Evolutionary conservation across 1,140 invertebrate species (phyloP).

Genomic region (Ylistrum balloti): DNA sequence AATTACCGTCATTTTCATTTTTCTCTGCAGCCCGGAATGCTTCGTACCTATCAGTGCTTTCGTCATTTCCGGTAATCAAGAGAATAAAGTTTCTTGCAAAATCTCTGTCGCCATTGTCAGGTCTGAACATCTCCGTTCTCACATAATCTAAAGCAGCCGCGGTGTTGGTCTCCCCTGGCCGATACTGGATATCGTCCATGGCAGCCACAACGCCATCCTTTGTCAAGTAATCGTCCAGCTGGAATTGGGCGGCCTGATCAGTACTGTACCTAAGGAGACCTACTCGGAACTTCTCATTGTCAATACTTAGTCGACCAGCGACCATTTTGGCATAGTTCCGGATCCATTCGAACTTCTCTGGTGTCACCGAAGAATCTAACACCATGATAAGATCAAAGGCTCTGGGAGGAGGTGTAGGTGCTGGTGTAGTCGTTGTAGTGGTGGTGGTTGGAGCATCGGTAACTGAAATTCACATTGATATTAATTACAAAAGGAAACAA

Average conservation of each 20-base stretch:
- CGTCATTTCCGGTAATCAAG: constrained; percentile 71
- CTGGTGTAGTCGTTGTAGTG: constrained; percentile 44
- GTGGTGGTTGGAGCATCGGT: neutral
- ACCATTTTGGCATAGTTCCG: constrained; percentile 64
- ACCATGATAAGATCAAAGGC: constrained; percentile 71
- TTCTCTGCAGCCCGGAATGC: constrained; percentile 60
- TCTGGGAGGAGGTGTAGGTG: constrained; percentile 49
- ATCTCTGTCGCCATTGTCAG: constrained; percentile 67
- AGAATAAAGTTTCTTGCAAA: constrained; percentile 70
- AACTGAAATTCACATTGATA: constrained; percentile 52
- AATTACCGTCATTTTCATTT: constrained; percentile 61
- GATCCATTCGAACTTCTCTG: constrained; percentile 62
- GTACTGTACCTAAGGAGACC: constrained; percentile 68
- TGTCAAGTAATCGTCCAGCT: constrained; percentile 59
- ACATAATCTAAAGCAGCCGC: constrained; percentile 60
- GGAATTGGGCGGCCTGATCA: constrained; percentile 55
- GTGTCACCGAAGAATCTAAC: constrained; percentile 63
- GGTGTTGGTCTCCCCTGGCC: constrained; percentile 62
- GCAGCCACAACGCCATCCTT: constrained; percentile 58
- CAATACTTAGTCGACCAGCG: constrained; percentile 60
- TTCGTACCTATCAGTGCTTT: constrained; percentile 54
- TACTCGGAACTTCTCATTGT: constrained; percentile 66
- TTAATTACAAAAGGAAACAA: too few species aligned
- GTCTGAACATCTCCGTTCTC: constrained; percentile 60
- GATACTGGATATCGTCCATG: constrained; percentile 65